Percentiles rank a stretch among this genome's conserved stretches.
These are phyloP conservation scores for Augiades crinisus DNA, from an alignment of 2,888 invertebrate genomes.

Conservation along the genomic window DNA sequence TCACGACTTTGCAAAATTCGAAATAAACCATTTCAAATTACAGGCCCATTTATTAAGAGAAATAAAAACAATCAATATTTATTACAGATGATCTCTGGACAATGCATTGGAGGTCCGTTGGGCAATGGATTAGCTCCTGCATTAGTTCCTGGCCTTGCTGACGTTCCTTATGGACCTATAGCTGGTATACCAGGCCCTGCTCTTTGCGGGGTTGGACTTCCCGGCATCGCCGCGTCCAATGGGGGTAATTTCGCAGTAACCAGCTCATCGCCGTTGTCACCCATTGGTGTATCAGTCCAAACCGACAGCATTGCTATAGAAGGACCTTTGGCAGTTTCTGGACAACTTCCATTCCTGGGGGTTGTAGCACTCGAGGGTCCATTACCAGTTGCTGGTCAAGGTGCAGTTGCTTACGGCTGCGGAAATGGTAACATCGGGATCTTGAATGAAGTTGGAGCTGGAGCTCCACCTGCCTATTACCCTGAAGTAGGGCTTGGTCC, in stretches of 20 bases:
- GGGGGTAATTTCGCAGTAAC: slow-evolving; percentile 16
- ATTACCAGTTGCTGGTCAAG: slow-evolving; percentile 31
- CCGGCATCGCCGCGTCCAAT: not conserved
- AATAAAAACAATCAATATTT: too few relatives aligned
- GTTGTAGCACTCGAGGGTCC: slow-evolving; percentile 19
- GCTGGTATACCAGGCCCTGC: slow-evolving; percentile 37
- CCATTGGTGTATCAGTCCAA: slow-evolving; percentile 1
- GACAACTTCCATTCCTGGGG: slow-evolving; percentile 14
- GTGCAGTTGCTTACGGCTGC: slow-evolving; percentile 39
- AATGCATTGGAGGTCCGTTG: slow-evolving; percentile 25
- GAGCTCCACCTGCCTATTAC: too few relatives aligned
- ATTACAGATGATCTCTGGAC: slow-evolving; percentile 21
- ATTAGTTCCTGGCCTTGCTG: not conserved
- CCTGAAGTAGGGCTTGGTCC: too few relatives aligned
- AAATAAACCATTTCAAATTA: not conserved
- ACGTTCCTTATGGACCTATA: not conserved
- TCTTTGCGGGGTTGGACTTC: slow-evolving; percentile 27
- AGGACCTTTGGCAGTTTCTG: slow-evolving; percentile 4
- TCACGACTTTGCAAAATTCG: too few relatives aligned
- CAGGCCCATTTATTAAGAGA: too few relatives aligned
- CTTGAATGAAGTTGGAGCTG: slow-evolving; percentile 4
- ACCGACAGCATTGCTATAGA: slow-evolving; percentile 11
- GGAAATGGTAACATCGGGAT: slow-evolving; percentile 39
- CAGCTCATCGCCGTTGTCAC: slow-evolving; percentile 25
- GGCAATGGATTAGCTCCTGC: not conserved